Conservation (phyloP, 2,797 vertebrate genomes). For the Kryptolebias ocellatus region DNA sequence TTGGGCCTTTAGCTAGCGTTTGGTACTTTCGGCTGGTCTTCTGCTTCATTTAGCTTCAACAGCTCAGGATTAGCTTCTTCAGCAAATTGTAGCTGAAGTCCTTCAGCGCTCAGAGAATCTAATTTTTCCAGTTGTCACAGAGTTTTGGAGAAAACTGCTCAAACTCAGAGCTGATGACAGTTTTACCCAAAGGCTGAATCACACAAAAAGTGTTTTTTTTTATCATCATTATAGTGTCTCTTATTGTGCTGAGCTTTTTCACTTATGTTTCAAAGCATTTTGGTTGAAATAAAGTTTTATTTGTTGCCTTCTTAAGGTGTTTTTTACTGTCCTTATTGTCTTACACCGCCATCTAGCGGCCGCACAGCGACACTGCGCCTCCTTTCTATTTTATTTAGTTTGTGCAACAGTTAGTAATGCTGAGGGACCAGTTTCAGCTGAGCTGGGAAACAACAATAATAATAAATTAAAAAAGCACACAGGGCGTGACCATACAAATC, state of each 20-base stretch:
- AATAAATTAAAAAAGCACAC: background rate
- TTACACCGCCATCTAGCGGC: conserved; percentile 66
- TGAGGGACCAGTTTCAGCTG: background rate
- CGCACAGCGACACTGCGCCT: background rate
- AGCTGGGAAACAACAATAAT: background rate
- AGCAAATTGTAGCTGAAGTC: too few relatives aligned
- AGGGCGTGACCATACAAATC: conserved; percentile 5
- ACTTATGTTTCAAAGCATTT: background rate
- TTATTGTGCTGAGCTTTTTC: too few relatives aligned
- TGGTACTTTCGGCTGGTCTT: too few relatives aligned
- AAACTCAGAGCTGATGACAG: conserved; percentile 34
- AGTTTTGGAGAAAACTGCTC: conserved; percentile 36
- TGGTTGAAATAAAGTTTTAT: background rate
- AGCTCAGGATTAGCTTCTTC: too few relatives aligned
- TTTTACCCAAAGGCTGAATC: conserved; percentile 3
- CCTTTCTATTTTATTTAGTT: background rate
- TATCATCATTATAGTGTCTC: too few relatives aligned
- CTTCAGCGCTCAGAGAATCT: too few relatives aligned
- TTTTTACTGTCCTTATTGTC: conserved; percentile 2
- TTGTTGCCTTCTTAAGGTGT: background rate
- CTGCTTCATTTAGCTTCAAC: too few relatives aligned
- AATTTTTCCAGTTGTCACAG: background rate
- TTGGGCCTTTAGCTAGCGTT: too few relatives aligned
- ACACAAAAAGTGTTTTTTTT: too few relatives aligned
- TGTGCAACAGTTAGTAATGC: conserved; percentile 53